Conservation (phyloP, 1,140 invertebrate species). For the silkworm (Bombyx mori) region DNA sequence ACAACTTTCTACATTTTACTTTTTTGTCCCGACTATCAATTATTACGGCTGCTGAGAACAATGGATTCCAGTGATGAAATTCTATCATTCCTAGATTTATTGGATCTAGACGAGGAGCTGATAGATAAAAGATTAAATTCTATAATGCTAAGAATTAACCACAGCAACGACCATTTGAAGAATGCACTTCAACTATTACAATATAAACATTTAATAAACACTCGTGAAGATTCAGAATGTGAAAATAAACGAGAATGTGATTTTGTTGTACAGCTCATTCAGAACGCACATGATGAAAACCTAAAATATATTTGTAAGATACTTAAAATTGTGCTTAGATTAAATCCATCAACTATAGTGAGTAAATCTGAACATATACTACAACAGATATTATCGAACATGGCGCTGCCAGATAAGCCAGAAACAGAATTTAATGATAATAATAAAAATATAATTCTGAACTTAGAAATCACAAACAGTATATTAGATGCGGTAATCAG, state of each 20-base stretch:
- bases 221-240: slow-evolving; percentile 42
- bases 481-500: slow-evolving; percentile 40
- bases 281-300: slow-evolving; percentile 27
- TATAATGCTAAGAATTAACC: slow-evolving; percentile 33
- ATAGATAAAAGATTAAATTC: slow-evolving; percentile 34
- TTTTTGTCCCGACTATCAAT: no score
- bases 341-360: slow-evolving; percentile 32
- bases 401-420: slow-evolving; percentile 19
- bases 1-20: no score
- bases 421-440: slow-evolving; percentile 4
- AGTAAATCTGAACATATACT: slow-evolving; percentile 54
- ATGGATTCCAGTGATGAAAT: slow-evolving; percentile 29
- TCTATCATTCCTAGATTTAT: slow-evolving; percentile 49
- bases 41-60: slow-evolving; percentile 5
- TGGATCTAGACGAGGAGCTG: slow-evolving; percentile 55
- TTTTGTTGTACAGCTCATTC: slow-evolving; percentile 41
- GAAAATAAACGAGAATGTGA: slow-evolving; percentile 42
- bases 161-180: slow-evolving; percentile 33
- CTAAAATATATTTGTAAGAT: slow-evolving; percentile 39
- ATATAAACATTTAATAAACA: slow-evolving; percentile 55
- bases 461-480: slow-evolving; percentile 38
- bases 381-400: slow-evolving; percentile 43
- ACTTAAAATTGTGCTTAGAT: slow-evolving; percentile 30
- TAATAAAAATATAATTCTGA: slow-evolving; percentile 14
- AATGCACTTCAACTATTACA: slow-evolving; percentile 37